Evolutionary conservation across 2,888 invertebrate genomes (phyloP).

Genomic region (Blastobasis lacticolella): DNA sequence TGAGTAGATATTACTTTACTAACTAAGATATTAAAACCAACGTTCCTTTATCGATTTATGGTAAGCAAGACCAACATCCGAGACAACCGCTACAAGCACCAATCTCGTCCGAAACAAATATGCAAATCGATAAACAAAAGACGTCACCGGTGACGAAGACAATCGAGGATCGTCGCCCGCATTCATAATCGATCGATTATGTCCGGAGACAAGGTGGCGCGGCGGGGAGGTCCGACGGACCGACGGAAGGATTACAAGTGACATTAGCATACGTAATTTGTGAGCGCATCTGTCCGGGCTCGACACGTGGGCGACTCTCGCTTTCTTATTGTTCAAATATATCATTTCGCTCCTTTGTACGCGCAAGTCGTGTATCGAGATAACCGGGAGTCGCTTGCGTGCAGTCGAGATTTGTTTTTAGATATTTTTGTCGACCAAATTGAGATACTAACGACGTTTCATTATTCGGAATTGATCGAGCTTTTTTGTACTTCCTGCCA

Average conservation of each 20-base stretch:
- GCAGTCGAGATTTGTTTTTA: constrained; percentile 23
- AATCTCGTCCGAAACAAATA: constrained; percentile 3
- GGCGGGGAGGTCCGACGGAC: constrained; percentile 43
- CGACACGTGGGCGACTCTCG: constrained; percentile 50
- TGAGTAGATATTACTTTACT: too few species aligned
- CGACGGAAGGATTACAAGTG: constrained; percentile 63
- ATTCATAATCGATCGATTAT: constrained; percentile 59
- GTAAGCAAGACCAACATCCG: too few species aligned
- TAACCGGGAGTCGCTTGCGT: constrained; percentile 37
- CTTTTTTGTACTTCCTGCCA: too few species aligned
- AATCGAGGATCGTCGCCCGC: constrained; percentile 27
- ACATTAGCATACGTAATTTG: constrained; percentile 70
- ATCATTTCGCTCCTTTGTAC: constrained; percentile 44
- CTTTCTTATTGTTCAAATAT: constrained; percentile 58
- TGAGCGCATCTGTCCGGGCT: constrained; percentile 47
- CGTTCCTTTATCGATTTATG: too few species aligned
- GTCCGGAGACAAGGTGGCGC: constrained; percentile 38
- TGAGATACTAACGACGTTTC: constrained; percentile 20
- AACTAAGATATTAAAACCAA: too few species aligned
- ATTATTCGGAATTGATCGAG: background rate
- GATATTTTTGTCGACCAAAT: constrained; percentile 33
- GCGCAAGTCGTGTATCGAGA: constrained; percentile 34
- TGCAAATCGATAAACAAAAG: constrained; percentile 25
- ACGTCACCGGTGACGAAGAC: constrained; percentile 25
- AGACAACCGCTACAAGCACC: background rate